These are phyloP conservation scores for Acanthurus lineatus DNA, from an alignment of 2,797 vertebrate species.

Conservation along the genomic window DNA sequence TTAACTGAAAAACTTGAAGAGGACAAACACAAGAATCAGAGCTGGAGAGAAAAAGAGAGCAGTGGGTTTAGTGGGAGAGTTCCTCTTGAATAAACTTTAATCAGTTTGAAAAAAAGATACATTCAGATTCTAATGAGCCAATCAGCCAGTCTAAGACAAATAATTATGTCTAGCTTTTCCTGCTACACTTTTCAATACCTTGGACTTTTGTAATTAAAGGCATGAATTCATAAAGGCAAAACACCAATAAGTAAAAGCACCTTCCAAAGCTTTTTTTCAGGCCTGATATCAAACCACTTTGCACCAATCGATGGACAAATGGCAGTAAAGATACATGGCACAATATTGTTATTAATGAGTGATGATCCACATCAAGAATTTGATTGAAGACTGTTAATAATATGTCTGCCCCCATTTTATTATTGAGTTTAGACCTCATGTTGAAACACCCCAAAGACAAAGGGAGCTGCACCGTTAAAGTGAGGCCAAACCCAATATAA, in stretches of 20 bases:
- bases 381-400: constrained; percentile 32
- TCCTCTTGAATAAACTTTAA: constrained; percentile 75
- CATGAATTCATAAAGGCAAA: not conserved
- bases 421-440: constrained; percentile 29
- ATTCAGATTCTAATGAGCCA: constrained; percentile 78
- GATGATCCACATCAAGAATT: constrained; percentile 38
- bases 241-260: not conserved
- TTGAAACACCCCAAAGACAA: constrained; percentile 29
- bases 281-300: constrained; percentile 3
- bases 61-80: constrained; percentile 65
- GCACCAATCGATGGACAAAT: constrained; percentile 8
- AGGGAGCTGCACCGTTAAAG: constrained; percentile 33
- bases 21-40: constrained; percentile 35
- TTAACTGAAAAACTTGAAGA: constrained; percentile 57
- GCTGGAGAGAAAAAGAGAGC: constrained; percentile 22
- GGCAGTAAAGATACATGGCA: not conserved
- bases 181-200: too few relatives aligned
- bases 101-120: constrained; percentile 64
- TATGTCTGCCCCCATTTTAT: constrained; percentile 37
- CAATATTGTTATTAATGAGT: constrained; percentile 31
- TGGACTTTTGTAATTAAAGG: not conserved
- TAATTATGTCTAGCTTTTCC: not conserved
- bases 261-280: constrained; percentile 3
- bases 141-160: constrained; percentile 80
- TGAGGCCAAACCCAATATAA: constrained; percentile 24